Base-by-base conservation (phyloP, 2,888 invertebrate genomes). In the Epirrita christyi region DNA sequence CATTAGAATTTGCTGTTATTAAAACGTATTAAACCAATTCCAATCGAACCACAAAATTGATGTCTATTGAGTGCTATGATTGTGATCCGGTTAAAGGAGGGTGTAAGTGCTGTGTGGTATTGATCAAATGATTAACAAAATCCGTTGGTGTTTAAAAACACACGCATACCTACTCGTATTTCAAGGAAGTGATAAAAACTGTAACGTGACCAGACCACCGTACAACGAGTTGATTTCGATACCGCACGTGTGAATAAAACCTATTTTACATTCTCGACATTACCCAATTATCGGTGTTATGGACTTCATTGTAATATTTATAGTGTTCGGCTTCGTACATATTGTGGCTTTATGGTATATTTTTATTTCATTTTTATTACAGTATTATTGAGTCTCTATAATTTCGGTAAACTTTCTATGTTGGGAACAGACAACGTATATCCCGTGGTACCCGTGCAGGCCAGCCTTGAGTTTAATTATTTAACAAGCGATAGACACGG, bases 321-420 rank as follows among this genome's bases (percentile, higher is more conserved):
- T 57, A 40, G 55, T 63, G 61, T 65, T 61, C 50, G 62, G 63
- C 53, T 21, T 21, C 21, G 21, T 21, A 21, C 58, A 59, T 67
- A 67, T 71, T 74, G 67, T 68, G 49, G 63, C 63, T 68, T 59
- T 52, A 51, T 63, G 53, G 60, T 60, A 55, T 47, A 58, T 32
- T 68, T 69, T 72, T 67, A 71, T 66, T 68, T 59, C 42, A 36
- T 46, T 70, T 76, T 70, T 72, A 72, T 63, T 43, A 48, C 57
- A 59, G 37, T 28, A 62, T 49, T 38, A n/a, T n/a, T n/a, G n/a
- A n/a, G 36, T 53, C 42, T 36, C 40, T 56, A 53, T 59, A 46
- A 54, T 59, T 53, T 45, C 28, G 55, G 9, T 38, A 15, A 27
- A 55, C 13, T 37, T 28, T 37, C 6, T 55, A 13, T 48, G 43